Evolutionary conservation across 2,888 invertebrate species (phyloP).

Genomic region (Labia minor): DNA sequence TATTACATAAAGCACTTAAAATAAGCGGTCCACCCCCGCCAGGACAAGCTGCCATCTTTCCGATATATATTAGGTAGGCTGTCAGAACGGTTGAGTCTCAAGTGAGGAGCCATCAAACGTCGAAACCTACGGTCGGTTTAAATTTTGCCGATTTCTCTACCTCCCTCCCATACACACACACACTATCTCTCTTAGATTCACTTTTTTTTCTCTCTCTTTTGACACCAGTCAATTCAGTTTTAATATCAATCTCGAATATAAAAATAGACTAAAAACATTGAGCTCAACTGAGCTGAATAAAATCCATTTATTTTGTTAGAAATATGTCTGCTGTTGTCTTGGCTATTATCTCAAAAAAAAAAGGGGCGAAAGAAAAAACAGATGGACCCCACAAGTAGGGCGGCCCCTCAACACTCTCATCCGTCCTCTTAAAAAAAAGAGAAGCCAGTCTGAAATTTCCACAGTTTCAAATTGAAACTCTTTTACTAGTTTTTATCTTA

Average conservation of each 20-base stretch:
- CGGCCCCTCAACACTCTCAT: not conserved
- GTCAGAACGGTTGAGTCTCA: not conserved
- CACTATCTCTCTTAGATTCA: no score
- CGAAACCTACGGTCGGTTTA: no score
- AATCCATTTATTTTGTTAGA: slow-evolving; percentile 7
- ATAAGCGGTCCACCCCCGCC: not conserved
- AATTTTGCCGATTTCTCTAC: no score
- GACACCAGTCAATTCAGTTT: slow-evolving; percentile 4
- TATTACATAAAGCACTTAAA: slow-evolving; percentile 4
- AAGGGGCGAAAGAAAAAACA: not conserved
- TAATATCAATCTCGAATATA: slow-evolving; percentile 8
- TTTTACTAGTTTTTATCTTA: no score
- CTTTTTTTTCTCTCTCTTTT: not conserved
- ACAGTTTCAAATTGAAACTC: no score
- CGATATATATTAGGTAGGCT: not conserved
- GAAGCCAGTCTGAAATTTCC: no score
- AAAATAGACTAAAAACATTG: not conserved
- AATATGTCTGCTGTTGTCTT: not conserved
- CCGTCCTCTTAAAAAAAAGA: no score
- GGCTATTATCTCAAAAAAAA: not conserved
- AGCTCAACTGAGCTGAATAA: not conserved
- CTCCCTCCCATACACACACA: no score
- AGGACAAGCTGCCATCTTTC: not conserved
- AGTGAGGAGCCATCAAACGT: no score
- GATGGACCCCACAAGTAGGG: not conserved